Conservation (phyloP, 2,797 vertebrate species). For the Monodelphis domestica region DNA sequence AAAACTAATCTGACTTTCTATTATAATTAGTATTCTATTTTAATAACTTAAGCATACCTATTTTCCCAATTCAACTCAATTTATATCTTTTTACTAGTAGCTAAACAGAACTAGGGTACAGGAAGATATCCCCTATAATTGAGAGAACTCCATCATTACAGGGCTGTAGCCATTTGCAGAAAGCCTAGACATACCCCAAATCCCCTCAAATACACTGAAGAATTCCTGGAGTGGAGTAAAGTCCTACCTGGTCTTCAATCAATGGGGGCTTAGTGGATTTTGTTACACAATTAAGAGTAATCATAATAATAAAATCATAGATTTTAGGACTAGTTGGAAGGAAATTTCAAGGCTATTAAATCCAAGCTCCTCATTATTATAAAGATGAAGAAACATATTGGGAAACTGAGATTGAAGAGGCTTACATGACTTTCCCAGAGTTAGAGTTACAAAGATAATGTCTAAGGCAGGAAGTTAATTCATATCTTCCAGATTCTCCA, state of each 20-base stretch:
- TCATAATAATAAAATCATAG: neutral
- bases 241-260: neutral
- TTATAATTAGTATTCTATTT: too few relatives aligned
- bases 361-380: neutral
- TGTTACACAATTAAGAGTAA: conserved; percentile 11
- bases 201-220: neutral
- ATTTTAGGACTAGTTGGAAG: neutral
- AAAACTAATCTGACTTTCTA: neutral
- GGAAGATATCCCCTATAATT: neutral
- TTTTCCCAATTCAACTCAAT: too few relatives aligned
- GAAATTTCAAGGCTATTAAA: neutral
- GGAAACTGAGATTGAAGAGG: neutral
- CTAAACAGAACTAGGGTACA: neutral
- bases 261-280: neutral
- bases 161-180: neutral
- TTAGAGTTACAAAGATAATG: neutral
- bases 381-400: neutral
- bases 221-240: neutral
- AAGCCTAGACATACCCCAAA: neutral
- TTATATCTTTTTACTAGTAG: too few relatives aligned
- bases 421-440: neutral
- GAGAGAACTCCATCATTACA: neutral
- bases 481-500: neutral
- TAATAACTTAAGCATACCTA: too few relatives aligned
- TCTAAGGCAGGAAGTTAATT: neutral